A percentile compares a stretch with the other conserved stretches of the same genome.
These are phyloP conservation scores for Pangasius djambal DNA, from an alignment of 2,797 vertebrate species.

Conservation along the genomic window DNA sequence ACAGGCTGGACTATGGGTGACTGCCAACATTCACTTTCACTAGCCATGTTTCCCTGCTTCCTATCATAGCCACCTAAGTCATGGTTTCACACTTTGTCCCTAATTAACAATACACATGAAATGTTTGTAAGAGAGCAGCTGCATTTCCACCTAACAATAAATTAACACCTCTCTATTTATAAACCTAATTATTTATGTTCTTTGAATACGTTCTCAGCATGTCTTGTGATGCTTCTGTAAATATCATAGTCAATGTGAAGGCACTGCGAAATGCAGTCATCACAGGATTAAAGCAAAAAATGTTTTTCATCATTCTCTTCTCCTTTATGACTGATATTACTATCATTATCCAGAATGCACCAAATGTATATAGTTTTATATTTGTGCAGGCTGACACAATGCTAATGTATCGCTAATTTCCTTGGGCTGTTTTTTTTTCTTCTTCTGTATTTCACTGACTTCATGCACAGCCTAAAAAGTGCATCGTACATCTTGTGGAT, in stretches of 20 bases:
- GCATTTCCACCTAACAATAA: neutral
- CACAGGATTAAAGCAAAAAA: neutral
- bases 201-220: neutral
- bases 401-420: neutral
- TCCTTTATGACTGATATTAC: neutral
- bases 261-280: neutral
- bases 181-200: conserved; percentile 19
- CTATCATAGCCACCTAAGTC: conserved; percentile 14
- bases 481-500: neutral
- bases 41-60: neutral
- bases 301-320: too few species aligned
- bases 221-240: neutral
- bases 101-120: conserved; percentile 1
- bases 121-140: neutral
- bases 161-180: conserved; percentile 22
- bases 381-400: neutral
- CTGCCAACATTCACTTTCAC: conserved; percentile 16
- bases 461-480: neutral
- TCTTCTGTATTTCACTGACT: neutral
- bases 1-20: conserved; percentile 11
- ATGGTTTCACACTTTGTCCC: neutral
- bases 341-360: neutral
- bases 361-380: neutral
- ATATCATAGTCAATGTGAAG: neutral
- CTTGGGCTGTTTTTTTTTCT: too few species aligned